Conservation (phyloP, 2,888 invertebrate species). For the Pemphredon lugubris region DNA sequence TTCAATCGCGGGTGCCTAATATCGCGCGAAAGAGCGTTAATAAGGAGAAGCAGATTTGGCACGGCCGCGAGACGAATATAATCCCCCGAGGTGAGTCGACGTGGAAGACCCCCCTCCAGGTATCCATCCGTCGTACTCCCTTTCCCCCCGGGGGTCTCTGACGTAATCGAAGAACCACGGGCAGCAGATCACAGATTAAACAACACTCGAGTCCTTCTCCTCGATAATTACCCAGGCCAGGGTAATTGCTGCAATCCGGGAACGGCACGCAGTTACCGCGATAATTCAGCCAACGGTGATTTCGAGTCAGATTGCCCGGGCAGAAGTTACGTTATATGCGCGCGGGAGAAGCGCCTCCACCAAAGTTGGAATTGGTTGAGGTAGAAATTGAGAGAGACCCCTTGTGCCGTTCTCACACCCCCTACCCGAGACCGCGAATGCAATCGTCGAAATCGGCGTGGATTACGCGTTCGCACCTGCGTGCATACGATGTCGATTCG, state of each 20-base stretch:
- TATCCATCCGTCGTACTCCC: conserved; percentile 20
- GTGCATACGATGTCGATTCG: conserved; percentile 53
- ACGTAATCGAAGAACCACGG: conserved; percentile 74
- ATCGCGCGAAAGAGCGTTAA: too few relatives aligned
- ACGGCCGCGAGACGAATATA: too few relatives aligned
- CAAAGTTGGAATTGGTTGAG: conserved; percentile 79
- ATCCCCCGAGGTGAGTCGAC: conserved; percentile 15
- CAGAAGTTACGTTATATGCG: conserved; percentile 75
- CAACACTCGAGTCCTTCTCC: conserved; percentile 78
- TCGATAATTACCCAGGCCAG: conserved; percentile 78
- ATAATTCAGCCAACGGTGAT: conserved; percentile 80
- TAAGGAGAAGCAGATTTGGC: too few relatives aligned
- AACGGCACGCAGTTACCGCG: conserved; percentile 77
- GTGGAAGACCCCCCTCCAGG: conserved; percentile 20
- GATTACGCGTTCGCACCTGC: conserved; percentile 66
- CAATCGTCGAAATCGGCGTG: conserved; percentile 60
- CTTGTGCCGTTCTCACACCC: conserved; percentile 56
- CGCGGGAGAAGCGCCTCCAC: conserved; percentile 58
- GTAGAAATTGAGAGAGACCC: conserved; percentile 63
- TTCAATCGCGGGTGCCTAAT: too few relatives aligned
- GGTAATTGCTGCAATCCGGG: conserved; percentile 80
- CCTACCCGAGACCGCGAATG: conserved; percentile 35
- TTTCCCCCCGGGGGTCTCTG: conserved; percentile 63
- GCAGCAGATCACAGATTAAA: conserved; percentile 79
- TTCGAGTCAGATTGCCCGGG: conserved; percentile 78